phyloP scores from a whole-genome alignment of 2,888 invertebrate genomes.

The Cantharis rufa region DNA sequence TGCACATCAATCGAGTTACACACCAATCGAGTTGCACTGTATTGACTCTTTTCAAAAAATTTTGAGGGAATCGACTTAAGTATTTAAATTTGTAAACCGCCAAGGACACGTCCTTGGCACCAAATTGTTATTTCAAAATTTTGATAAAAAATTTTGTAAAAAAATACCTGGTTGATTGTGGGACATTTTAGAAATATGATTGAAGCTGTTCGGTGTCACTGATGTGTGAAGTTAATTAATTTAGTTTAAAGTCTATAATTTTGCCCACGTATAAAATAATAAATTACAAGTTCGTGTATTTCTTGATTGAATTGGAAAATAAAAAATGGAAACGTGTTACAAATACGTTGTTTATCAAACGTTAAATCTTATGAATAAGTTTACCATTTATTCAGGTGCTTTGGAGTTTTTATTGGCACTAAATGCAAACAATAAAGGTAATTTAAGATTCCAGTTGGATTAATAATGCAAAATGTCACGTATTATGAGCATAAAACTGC shows the following conservation, averaged over 20 bases:
- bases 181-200: background rate
- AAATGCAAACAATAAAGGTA: constrained; percentile 9
- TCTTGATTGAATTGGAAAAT: background rate
- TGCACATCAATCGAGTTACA: too few relatives aligned
- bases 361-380: background rate
- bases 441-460: constrained; percentile 3
- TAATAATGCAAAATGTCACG: constrained; percentile 12
- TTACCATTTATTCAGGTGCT: background rate
- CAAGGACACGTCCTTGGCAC: background rate
- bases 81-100: too few relatives aligned
- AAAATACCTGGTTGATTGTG: background rate
- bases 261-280: background rate
- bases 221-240: background rate
- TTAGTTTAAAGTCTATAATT: background rate
- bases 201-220: background rate
- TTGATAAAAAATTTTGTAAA: background rate
- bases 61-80: too few relatives aligned
- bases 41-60: too few relatives aligned
- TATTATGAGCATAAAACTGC: constrained; percentile 5
- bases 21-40: too few relatives aligned
- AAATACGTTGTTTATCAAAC: background rate
- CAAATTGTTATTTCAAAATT: background rate
- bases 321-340: background rate
- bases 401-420: background rate
- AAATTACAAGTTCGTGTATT: background rate